Evolutionary conservation across 2,797 vertebrate species (phyloP).

Genomic region (Halcyon leucocephala): DNA sequence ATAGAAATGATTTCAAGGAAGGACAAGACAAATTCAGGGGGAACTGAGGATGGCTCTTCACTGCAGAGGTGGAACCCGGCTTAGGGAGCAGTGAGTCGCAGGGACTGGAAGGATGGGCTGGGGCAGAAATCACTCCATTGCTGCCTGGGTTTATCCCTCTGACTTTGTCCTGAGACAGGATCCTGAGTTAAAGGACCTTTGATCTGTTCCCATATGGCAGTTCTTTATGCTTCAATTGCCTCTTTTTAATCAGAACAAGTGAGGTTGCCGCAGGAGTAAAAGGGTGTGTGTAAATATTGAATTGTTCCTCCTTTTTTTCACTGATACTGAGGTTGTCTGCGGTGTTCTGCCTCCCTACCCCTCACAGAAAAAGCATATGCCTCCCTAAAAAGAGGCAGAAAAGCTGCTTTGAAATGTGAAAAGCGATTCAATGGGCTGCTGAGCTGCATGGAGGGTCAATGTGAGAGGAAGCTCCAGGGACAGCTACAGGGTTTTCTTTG

Average conservation of each 20-base stretch:
- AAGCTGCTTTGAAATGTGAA: not conserved
- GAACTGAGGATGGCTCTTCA: not conserved
- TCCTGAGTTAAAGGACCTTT: not conserved
- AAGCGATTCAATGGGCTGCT: not conserved
- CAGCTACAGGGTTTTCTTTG: not conserved
- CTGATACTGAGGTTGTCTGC: not conserved
- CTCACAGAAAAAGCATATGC: rapidly evolving
- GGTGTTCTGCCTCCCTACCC: not conserved
- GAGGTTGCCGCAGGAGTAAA: not conserved
- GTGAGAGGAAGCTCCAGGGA: rapidly evolving
- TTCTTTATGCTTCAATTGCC: not conserved
- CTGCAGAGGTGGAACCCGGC: rapidly evolving
- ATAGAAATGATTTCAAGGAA: not conserved
- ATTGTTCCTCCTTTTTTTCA: not conserved
- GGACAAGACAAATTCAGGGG: not conserved
- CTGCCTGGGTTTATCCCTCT: not conserved
- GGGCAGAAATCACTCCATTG: not conserved
- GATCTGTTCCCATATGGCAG: not conserved
- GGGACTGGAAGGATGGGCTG: not conserved
- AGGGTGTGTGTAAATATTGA: not conserved
- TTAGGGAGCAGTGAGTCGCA: rapidly evolving
- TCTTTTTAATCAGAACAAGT: not conserved
- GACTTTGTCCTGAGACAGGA: not conserved
- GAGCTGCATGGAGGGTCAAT: not conserved
- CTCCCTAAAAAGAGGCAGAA: not conserved